Base-by-base conservation (phyloP, 1,140 invertebrate species). In the Contarinia nasturtii region DNA sequence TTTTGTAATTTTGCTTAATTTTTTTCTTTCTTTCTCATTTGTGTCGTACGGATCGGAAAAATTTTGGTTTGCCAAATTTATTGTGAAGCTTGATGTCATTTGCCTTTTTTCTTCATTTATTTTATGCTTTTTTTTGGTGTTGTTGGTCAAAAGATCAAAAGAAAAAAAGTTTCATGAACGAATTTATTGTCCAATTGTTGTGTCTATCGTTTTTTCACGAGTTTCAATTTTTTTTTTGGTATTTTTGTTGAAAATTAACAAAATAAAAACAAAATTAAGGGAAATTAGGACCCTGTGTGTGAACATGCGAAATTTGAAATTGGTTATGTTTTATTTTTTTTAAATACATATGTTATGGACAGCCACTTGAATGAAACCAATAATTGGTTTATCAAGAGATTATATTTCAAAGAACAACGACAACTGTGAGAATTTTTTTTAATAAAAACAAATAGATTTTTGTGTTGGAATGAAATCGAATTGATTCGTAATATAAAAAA, bases 21-120 rank as follows among this genome's bases (percentile, higher is more conserved):
- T n/a, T n/a, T n/a, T n/a, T n/a, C n/a, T n/a, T n/a, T 27, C 10
- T 27, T 10, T 27, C 27, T 27, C 27, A 27, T 27, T 27, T 27
- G 27, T 27, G 27, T 27, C 27, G 27, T 27, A 10, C 3, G 27
- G 33, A 44, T 50, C 43, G 44, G 27, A 7, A 33, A 48, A 45
- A 48, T 48, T 45, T 43, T 48, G 51, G 52, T 55, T 37, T 44
- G 40, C 50, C 36, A 18, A 38, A 38, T 47, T 47, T 52, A n/a
- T n/a, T n/a, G n/a, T 50, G 49, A 50, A 50, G n/a, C n/a, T n/a
- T n/a, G n/a, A n/a, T n/a, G n/a, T n/a, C n/a, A n/a, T n/a, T n/a
- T n/a, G n/a, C n/a, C n/a, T n/a, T n/a, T 27, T 27, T 27, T 27
- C 27, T 3, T 27, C 4, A 5, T 27, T 5, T 5, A 27, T 27